These are phyloP conservation scores for Carabus problematicus DNA, from an alignment of 2,888 invertebrate genomes.

Conservation along the genomic window DNA sequence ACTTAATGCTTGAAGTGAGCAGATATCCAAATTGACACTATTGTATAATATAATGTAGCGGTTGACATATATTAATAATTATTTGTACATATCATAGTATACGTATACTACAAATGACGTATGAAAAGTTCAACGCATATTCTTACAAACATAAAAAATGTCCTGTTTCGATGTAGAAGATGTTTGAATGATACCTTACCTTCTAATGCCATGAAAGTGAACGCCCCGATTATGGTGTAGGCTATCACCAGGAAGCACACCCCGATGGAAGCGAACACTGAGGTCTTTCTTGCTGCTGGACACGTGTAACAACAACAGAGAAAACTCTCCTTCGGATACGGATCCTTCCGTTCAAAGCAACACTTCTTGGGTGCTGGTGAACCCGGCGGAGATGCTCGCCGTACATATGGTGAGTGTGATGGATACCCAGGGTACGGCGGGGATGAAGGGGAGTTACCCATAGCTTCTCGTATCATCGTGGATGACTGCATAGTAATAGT, in stretches of 20 bases:
- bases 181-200: constrained; percentile 58
- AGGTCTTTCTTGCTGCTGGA: constrained; percentile 61
- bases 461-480: constrained; percentile 46
- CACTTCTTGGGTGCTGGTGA: constrained; percentile 56
- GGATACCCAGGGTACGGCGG: constrained; percentile 54
- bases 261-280: constrained; percentile 81
- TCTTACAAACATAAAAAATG: no score
- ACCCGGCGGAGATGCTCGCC: constrained; percentile 55
- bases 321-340: constrained; percentile 51
- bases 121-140: no score
- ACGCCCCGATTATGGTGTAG: constrained; percentile 91
- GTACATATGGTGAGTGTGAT: constrained; percentile 52
- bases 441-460: constrained; percentile 48
- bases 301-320: constrained; percentile 67
- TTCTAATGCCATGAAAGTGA: constrained; percentile 87
- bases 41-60: no score
- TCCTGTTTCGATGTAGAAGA: no score
- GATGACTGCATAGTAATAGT: not conserved
- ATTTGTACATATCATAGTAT: no score
- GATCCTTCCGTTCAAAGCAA: constrained; percentile 55
- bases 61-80: no score
- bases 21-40: no score
- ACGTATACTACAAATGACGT: no score
- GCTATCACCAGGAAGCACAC: constrained; percentile 85
- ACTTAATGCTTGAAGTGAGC: no score